Percentiles rank a stretch among this genome's conserved stretches.
Conservation (phyloP, 64 coral and sea anemone genomes). For the Acropora yongei region DNA sequence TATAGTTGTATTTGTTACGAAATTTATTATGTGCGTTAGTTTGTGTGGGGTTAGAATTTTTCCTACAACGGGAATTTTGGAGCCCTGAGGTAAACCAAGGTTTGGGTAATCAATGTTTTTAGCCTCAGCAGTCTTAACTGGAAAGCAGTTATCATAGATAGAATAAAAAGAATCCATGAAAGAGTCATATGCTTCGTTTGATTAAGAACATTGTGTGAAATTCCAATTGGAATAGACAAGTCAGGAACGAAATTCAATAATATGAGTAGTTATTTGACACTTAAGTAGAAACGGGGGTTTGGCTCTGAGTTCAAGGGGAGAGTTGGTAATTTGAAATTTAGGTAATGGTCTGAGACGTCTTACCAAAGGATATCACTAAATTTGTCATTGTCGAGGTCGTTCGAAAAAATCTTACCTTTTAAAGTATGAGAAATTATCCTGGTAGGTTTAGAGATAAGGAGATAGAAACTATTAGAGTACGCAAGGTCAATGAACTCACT, state of each 20-base stretch:
- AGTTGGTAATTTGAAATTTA: no score
- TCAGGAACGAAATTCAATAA: not conserved
- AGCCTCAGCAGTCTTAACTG: no score
- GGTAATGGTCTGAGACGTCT: conserved; percentile 38
- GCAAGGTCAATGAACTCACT: conserved; percentile 6
- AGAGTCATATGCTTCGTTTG: not conserved
- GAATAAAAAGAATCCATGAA: conserved; percentile 24
- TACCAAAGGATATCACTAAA: not conserved
- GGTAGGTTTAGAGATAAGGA: conserved; percentile 7
- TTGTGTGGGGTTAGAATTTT: no score
- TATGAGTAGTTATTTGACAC: no score
- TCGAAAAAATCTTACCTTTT: conserved; percentile 26
- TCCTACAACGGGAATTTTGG: no score
- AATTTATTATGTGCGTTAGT: no score
- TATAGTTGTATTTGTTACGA: no score
- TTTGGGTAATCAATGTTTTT: no score
- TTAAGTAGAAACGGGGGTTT: no score
- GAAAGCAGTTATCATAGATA: no score
- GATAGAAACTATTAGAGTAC: conserved; percentile 9
- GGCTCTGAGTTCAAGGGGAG: no score
- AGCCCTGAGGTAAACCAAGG: no score
- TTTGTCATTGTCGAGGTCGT: not conserved
- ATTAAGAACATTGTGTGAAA: not conserved
- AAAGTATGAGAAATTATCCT: conserved; percentile 29
- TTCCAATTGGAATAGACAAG: not conserved